These are phyloP conservation scores for Acrocephalus scirpaceus DNA, from an alignment of 2,797 vertebrate genomes.

Conservation along the genomic window DNA sequence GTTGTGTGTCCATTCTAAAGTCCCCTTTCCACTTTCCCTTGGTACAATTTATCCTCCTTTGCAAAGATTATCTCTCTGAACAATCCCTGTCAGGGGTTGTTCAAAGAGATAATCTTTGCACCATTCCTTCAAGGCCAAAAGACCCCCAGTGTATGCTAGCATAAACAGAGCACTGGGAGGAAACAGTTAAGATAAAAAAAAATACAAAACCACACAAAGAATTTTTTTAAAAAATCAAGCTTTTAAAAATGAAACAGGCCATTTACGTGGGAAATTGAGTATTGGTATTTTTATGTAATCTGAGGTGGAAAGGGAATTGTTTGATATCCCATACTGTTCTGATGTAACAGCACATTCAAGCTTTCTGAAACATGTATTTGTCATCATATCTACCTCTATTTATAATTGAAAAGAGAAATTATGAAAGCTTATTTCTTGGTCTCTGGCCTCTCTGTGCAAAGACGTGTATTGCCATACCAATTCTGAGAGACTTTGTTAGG, in stretches of 20 bases:
- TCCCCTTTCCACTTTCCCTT: neutral
- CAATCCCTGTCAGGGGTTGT: neutral
- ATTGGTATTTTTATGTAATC: neutral
- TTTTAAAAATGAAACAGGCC: neutral
- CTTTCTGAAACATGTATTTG: neutral
- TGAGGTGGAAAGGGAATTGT: neutral
- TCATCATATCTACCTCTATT: neutral
- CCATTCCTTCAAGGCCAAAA: neutral
- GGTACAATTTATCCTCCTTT: neutral
- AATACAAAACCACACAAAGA: neutral
- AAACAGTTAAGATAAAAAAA: neutral
- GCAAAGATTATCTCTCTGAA: no score
- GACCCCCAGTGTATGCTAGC: neutral
- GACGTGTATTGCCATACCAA: neutral
- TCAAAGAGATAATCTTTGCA: neutral
- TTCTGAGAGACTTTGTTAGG: neutral
- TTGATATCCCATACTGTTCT: neutral
- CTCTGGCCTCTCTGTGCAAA: neutral
- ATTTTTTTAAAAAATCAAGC: neutral
- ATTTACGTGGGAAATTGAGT: neutral
- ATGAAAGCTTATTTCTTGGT: neutral
- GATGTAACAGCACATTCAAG: neutral
- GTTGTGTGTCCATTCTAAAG: neutral
- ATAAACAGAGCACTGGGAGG: neutral
- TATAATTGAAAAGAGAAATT: slow-evolving; percentile 8